Conservation (phyloP, 2,888 invertebrate genomes). For the Miltochrista miniata region DNA sequence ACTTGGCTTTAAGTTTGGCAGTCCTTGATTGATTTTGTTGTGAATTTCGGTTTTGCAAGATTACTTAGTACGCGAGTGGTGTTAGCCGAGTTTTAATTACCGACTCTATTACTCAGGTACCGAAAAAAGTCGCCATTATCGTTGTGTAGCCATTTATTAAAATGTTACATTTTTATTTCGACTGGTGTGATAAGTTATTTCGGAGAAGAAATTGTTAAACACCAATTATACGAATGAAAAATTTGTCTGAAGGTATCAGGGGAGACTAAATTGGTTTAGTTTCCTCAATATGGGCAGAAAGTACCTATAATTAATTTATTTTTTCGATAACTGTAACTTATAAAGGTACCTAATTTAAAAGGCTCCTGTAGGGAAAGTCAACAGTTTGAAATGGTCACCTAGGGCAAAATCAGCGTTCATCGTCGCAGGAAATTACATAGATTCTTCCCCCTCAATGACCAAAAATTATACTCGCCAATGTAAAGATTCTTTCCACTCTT, state of each 20-base stretch:
- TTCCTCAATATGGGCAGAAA: no score
- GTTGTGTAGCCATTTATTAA: background rate
- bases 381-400: no score
- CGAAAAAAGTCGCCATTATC: background rate
- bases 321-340: no score
- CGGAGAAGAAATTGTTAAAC: background rate
- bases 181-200: background rate
- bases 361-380: no score
- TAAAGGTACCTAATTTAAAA: no score
- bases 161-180: background rate
- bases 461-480: no score
- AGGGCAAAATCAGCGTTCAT: no score
- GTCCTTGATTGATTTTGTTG: constrained; percentile 74
- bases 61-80: constrained; percentile 50
- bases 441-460: no score
- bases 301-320: no score
- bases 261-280: no score
- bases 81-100: constrained; percentile 46
- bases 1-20: constrained; percentile 71
- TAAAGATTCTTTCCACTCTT: no score
- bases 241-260: background rate
- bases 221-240: background rate
- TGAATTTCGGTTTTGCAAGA: constrained; percentile 50
- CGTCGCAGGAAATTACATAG: no score
- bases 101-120: constrained; percentile 30